Evolutionary conservation across 2,888 invertebrate genomes (phyloP), one percentile per base, ranked within the genome.

Genomic region (Alloplasta piceator): DNA sequence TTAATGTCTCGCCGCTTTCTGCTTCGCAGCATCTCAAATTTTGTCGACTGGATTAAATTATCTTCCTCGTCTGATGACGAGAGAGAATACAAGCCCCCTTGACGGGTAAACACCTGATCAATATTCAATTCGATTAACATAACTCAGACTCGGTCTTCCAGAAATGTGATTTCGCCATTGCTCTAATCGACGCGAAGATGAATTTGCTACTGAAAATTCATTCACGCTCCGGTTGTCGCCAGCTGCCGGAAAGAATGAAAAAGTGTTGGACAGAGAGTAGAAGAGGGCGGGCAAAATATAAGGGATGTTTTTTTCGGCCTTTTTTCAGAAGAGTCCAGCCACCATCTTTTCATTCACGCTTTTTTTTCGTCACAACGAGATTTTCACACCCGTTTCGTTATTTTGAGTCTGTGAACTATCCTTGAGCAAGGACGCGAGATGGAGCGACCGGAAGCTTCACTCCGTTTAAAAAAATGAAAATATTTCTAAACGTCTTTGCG

Each of bases 91-190:
- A 7, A 14, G 16, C 14, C 5, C 14, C 56, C 10, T 5, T 7
- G 16, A 52, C 14, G n/a, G 12, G 79, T 84, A 86, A 89, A 85
- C 85, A 87, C 80, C 84, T 85, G 80, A 88, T 89, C 85, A 85
- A 88, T 86, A 87, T 87, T 87, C 87, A 64, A 84, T 85, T 84
- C 78, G 74, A 87, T 90, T 87, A 87, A 71, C 86, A 87, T 87
- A 88, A 80, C 86, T 77, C 76, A 72, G 80, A 80, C 55, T 73
- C 88, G 87, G 83, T 90, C 88, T 90, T 90, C 89, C 89, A 87
- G 89, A 88, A 88, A 87, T 86, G 66, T 86, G 86, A 87, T 80
- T 86, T 84, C 60, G 67, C 73, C 81, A 85, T 82, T 76, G 67
- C 56, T 16, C 41, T 36, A 52, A 36, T 36, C 48, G 12, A 9